Conservation (phyloP, 2,113 vertebrate genomes). For the Pomatorhinus ruficollis region DNA sequence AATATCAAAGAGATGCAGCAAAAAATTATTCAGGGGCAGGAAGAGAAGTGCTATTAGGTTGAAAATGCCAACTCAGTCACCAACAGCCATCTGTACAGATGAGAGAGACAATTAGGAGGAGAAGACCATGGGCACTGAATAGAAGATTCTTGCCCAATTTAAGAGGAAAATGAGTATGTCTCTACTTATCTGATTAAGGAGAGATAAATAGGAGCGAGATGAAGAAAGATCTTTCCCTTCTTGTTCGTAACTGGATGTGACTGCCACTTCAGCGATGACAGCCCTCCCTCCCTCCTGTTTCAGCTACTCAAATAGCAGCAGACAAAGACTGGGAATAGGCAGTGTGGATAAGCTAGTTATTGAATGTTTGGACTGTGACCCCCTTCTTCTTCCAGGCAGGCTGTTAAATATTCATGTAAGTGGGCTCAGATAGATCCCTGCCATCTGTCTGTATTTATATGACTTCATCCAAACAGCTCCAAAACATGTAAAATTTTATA, state of each 20-base stretch:
- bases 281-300: not conserved
- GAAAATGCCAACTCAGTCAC: not conserved
- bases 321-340: not conserved
- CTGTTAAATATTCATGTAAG: constrained; percentile 54
- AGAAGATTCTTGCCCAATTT: not conserved
- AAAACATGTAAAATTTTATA: not conserved
- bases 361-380: constrained; percentile 40
- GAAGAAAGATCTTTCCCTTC: not conserved
- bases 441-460: constrained; percentile 35
- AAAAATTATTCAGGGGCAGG: not conserved
- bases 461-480: not conserved
- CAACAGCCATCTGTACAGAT: not conserved
- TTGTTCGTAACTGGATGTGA: not conserved
- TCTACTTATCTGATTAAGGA: not conserved
- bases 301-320: constrained; percentile 14
- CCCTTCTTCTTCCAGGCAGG: constrained; percentile 4
- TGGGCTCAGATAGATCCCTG: constrained; percentile 5
- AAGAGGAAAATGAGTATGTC: not conserved
- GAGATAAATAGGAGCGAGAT: not conserved
- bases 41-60: not conserved
- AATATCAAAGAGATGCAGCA: not conserved
- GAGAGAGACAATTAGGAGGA: not conserved
- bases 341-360: constrained; percentile 28
- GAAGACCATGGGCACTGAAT: not conserved
- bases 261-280: not conserved